phyloP scores from a whole-genome alignment of 2,113 vertebrate genomes.

The Actenoides lindsayi region DNA sequence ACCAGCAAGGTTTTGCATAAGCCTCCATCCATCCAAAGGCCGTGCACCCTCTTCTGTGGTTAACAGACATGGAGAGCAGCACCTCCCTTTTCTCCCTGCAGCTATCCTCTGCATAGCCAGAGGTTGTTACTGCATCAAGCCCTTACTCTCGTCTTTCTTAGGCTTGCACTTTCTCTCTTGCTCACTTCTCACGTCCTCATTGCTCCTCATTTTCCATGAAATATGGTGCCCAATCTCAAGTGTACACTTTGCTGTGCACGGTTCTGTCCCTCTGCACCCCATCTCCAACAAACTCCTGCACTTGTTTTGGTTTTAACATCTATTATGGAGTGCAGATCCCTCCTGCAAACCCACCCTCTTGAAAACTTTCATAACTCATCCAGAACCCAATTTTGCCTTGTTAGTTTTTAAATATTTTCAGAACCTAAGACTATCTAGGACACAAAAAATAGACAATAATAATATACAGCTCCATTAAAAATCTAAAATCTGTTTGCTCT shows the following conservation, averaged over 20 bases:
- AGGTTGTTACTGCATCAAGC: background rate
- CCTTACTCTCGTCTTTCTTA: background rate
- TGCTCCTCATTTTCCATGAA: background rate
- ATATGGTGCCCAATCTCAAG: background rate
- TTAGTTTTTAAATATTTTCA: background rate
- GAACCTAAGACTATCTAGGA: background rate
- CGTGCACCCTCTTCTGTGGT: background rate
- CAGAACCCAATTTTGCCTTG: background rate
- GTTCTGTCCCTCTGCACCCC: background rate
- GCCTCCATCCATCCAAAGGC: background rate
- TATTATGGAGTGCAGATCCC: background rate
- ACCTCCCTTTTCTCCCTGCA: background rate
- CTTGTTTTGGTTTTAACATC: background rate
- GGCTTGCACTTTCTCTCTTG: background rate
- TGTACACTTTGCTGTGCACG: rapidly evolving
- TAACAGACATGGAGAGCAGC: background rate
- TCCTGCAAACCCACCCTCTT: background rate
- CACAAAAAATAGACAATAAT: background rate
- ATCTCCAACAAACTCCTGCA: background rate
- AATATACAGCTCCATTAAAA: background rate
- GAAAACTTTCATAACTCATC: background rate
- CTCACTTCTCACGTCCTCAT: background rate
- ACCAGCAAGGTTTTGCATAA: background rate
- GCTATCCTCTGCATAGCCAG: rapidly evolving
- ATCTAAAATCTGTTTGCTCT: background rate